Evolutionary conservation across 2,888 invertebrate species (phyloP).

Genomic region (Spodoptera picta): DNA sequence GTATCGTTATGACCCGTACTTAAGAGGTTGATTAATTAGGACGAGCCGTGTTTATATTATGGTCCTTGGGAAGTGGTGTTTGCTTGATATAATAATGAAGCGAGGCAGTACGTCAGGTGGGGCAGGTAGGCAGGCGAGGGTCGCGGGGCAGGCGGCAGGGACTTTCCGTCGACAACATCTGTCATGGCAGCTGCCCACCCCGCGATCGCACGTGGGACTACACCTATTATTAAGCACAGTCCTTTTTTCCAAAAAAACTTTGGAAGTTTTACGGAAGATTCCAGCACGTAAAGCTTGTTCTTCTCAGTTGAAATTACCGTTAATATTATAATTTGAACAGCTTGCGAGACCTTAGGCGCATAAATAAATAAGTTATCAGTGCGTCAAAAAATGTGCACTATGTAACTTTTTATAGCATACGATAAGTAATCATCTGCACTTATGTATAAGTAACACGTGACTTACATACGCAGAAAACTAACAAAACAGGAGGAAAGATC

Average conservation of each 20-base stretch:
- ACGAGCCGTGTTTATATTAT: conserved; percentile 44
- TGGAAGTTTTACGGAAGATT: conserved; percentile 72
- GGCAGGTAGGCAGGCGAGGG: conserved; percentile 70
- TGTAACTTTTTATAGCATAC: conserved; percentile 21
- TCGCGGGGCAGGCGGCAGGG: conserved; percentile 57
- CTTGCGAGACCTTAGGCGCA: no score
- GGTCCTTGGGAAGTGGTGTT: conserved; percentile 57
- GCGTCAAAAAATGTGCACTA: neutral
- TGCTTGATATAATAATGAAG: conserved; percentile 46
- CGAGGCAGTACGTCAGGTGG: conserved; percentile 70
- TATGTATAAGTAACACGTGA: conserved; percentile 49
- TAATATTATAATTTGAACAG: neutral
- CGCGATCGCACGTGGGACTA: conserved; percentile 82
- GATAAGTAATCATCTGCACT: conserved; percentile 50
- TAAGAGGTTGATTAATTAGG: conserved; percentile 42
- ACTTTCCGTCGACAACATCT: conserved; percentile 82
- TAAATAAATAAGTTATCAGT: conserved; percentile 28
- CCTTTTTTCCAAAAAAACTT: conserved; percentile 69
- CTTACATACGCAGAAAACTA: conserved; percentile 52
- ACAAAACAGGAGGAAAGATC: conserved; percentile 59
- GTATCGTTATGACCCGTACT: conserved; percentile 29
- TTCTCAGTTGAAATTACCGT: conserved; percentile 16
- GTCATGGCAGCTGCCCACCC: conserved; percentile 83
- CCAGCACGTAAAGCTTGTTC: conserved; percentile 23
- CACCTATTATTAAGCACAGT: conserved; percentile 80